Evolutionary conservation across 2,888 invertebrate species (phyloP).

Genomic region (Tachystola acroxantha): DNA sequence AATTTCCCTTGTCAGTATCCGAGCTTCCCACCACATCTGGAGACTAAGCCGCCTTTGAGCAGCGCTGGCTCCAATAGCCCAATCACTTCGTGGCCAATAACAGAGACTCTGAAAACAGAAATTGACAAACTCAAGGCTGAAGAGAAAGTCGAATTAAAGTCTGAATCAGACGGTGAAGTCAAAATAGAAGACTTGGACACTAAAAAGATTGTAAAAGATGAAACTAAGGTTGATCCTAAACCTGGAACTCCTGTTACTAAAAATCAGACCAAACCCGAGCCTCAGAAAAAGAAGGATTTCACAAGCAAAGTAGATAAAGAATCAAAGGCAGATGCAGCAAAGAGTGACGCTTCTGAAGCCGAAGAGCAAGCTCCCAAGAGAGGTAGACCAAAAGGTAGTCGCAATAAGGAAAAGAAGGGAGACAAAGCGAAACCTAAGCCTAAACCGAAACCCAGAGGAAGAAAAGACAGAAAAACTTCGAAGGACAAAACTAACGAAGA

Average conservation of each 20-base stretch:
- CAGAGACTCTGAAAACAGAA: conserved; percentile 61
- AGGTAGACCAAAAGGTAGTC: conserved; percentile 44
- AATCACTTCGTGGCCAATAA: conserved; percentile 61
- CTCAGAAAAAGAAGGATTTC: conserved; percentile 15
- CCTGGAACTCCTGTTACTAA: conserved; percentile 21
- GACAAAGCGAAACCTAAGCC: conserved; percentile 52
- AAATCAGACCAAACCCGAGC: conserved; percentile 28
- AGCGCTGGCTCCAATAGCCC: conserved; percentile 60
- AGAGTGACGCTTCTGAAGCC: conserved; percentile 49
- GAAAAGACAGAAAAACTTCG: conserved; percentile 65
- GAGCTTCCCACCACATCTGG: conserved; percentile 47
- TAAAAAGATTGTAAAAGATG: conserved; percentile 65
- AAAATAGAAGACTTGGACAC: conserved; percentile 73
- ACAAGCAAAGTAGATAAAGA: conserved; percentile 33
- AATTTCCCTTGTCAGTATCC: conserved; percentile 47
- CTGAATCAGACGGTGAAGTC: conserved; percentile 73
- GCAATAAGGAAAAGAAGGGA: conserved; percentile 50
- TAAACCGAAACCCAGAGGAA: conserved; percentile 59
- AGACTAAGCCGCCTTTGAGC: conserved; percentile 60
- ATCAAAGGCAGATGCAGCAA: conserved; percentile 28
- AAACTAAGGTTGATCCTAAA: conserved; percentile 36
- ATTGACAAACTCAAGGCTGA: conserved; percentile 62
- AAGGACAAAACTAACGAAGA: conserved; percentile 73
- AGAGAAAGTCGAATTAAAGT: conserved; percentile 66
- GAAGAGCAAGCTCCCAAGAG: conserved; percentile 52